Evolutionary conservation across 37 sponge, comb jelly and placozoan species (phyloP).

Genomic region (Chondrosia reniformis): DNA sequence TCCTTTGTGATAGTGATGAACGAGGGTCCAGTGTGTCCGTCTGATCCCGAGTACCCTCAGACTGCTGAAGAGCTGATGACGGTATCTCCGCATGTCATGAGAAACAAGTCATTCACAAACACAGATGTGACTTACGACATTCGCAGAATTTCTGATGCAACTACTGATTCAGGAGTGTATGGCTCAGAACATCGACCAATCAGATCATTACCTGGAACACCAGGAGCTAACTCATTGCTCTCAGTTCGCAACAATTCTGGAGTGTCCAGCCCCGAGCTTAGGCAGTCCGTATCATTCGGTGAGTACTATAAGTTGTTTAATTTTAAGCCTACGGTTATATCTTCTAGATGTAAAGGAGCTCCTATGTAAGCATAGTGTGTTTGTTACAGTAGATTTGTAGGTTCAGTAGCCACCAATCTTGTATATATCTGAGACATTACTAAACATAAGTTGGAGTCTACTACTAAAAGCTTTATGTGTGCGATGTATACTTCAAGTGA

Average conservation of each 20-base stretch:
- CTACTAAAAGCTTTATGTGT: no score
- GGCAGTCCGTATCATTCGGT: constrained; percentile 48
- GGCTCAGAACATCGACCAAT: constrained; percentile 26
- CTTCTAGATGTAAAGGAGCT: no score
- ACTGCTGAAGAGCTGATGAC: constrained; percentile 72
- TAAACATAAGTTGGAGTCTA: no score
- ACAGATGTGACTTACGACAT: constrained; percentile 11
- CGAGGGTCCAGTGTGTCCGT: constrained; percentile 48
- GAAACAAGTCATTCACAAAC: constrained; percentile 19
- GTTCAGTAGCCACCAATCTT: no score
- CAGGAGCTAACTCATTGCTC: constrained; percentile 29
- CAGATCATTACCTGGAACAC: constrained; percentile 51
- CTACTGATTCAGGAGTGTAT: constrained; percentile 42
- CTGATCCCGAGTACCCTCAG: constrained; percentile 70
- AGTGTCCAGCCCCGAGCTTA: constrained; percentile 30
- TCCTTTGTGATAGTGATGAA: constrained; percentile 41
- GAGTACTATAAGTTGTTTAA: not conserved
- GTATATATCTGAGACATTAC: no score
- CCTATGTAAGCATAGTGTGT: no score
- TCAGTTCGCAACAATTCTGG: constrained; percentile 28
- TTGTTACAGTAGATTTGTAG: no score
- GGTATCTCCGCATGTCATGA: constrained; percentile 45
- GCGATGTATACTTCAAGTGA: no score
- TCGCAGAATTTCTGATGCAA: constrained; percentile 44
- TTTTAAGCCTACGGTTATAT: no score